Conservation (phyloP, 2,888 invertebrate species). For the Ethmia dodecea region DNA sequence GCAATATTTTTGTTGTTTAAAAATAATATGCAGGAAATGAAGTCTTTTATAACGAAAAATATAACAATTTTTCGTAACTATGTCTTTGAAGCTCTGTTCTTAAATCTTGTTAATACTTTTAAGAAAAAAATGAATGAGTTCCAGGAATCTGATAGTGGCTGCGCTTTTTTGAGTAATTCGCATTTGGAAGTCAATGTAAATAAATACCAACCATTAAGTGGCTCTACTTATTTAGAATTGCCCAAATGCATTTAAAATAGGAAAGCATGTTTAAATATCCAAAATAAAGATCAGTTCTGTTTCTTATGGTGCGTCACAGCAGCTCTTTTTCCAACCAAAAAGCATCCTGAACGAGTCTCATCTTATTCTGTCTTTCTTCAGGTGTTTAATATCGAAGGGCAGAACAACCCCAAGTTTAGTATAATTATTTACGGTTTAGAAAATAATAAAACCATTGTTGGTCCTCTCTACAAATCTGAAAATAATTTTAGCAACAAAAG, state of each 20-base stretch:
- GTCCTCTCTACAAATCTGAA: background rate
- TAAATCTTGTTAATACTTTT: background rate
- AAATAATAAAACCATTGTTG: background rate
- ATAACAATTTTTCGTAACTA: background rate
- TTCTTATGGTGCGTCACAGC: conserved; percentile 2
- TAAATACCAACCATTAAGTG: conserved; percentile 5
- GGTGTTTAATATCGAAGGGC: background rate
- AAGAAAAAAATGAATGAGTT: conserved; percentile 4
- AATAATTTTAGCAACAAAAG: background rate
- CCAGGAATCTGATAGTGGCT: conserved; percentile 5
- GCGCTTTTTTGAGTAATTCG: conserved; percentile 5
- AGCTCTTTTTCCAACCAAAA: conserved; percentile 1
- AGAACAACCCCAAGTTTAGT: background rate
- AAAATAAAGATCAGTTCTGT: conserved; percentile 1
- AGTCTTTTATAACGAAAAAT: background rate
- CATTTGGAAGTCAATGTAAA: conserved; percentile 10
- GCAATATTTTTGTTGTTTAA: background rate
- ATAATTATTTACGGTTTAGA: background rate
- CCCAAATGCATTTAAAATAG: background rate
- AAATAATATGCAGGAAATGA: background rate
- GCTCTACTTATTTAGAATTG: background rate
- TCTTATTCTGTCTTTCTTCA: background rate
- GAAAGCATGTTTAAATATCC: conserved; percentile 1
- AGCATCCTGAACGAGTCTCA: background rate
- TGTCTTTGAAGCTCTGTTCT: background rate